Evolutionary conservation across 2,113 vertebrate species (phyloP).

Genomic region (Tylochromis polylepis): DNA sequence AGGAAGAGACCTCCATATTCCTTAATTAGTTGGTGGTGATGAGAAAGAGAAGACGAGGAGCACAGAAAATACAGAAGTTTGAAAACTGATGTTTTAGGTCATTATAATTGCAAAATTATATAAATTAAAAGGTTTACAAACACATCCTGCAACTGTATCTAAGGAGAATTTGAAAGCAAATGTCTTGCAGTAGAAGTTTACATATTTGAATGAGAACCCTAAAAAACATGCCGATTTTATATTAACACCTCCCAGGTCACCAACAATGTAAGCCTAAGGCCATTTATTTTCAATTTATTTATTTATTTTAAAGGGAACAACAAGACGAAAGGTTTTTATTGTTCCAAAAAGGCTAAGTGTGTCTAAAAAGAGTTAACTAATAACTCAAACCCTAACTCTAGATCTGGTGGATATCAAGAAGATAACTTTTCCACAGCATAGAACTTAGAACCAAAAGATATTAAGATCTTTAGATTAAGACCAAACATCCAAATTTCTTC

Average conservation of each 20-base stretch:
- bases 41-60: no score
- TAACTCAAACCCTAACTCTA: not conserved
- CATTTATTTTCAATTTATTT: no score
- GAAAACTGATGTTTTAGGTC: not conserved
- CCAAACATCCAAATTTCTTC: rapidly evolving
- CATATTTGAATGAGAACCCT: not conserved
- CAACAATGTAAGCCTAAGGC: no score
- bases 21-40: not conserved
- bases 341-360: rapidly evolving
- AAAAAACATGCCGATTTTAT: not conserved
- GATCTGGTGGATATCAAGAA: not conserved
- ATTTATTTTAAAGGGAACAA: not conserved
- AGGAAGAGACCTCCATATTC: not conserved
- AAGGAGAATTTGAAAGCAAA: not conserved
- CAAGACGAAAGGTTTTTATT: not conserved
- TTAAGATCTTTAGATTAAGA: not conserved
- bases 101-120: not conserved
- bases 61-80: no score
- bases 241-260: not conserved
- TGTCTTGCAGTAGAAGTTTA: not conserved
- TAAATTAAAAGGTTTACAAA: not conserved
- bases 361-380: not conserved
- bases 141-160: not conserved
- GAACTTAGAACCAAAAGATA: not conserved
- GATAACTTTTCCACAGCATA: not conserved